These are phyloP conservation scores for Magallana nippona DNA, from an alignment of 2,888 invertebrate genomes.

Conservation along the genomic window DNA sequence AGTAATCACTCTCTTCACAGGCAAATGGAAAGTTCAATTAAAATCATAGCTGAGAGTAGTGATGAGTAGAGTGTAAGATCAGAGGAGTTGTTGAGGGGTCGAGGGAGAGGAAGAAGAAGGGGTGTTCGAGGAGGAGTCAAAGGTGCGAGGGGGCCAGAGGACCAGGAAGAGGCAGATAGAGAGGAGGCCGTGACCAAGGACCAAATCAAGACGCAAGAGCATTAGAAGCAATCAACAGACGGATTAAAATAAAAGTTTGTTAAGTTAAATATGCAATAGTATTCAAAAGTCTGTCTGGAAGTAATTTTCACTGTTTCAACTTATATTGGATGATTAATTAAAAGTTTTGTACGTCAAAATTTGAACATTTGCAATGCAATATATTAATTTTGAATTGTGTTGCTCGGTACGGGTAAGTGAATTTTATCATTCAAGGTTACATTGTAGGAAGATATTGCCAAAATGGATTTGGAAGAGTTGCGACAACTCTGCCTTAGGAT, in stretches of 20 bases:
- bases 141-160: background rate
- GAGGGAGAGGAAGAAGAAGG: conserved; percentile 24
- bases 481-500: background rate
- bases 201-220: background rate
- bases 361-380: no score
- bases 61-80: no score
- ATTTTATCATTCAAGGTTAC: background rate
- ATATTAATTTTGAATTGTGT: background rate
- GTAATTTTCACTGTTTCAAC: no score
- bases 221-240: background rate
- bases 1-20: no score
- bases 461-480: background rate
- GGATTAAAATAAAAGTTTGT: background rate
- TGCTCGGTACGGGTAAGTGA: background rate
- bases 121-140: conserved; percentile 7
- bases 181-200: background rate
- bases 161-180: no score
- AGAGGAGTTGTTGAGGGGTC: background rate
- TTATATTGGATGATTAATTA: no score
- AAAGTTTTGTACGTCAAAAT: no score
- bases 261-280: background rate
- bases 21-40: no score
- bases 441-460: background rate
- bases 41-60: no score
- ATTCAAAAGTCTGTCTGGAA: background rate